Evolutionary conservation across 2,888 invertebrate genomes (phyloP).

Genomic region (Arrhopalites spinosus): DNA sequence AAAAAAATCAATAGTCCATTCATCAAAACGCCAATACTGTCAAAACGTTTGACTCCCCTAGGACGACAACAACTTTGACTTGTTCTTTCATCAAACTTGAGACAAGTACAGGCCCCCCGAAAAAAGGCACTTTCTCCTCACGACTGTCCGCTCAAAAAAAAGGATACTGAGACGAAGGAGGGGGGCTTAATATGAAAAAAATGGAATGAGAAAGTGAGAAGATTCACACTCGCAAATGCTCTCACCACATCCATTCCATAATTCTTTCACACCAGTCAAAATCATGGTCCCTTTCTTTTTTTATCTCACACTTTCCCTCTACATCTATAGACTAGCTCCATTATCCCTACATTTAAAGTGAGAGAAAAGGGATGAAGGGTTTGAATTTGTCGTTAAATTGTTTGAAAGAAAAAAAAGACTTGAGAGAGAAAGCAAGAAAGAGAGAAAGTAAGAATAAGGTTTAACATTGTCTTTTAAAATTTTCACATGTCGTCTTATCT

Average conservation of each 20-base stretch:
- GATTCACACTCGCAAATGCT: background rate
- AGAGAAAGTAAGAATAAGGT: too few relatives aligned
- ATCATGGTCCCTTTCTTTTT: background rate
- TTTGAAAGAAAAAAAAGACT: too few relatives aligned
- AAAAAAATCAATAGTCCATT: conserved; percentile 28
- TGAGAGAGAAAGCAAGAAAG: too few relatives aligned
- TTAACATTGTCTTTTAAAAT: too few relatives aligned
- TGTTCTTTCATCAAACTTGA: conserved; percentile 16
- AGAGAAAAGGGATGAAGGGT: background rate
- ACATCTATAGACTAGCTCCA: background rate
- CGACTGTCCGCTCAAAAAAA: background rate
- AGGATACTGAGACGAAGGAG: background rate
- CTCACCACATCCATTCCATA: too few relatives aligned
- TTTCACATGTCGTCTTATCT: too few relatives aligned
- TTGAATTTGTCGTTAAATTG: background rate
- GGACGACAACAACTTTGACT: conserved; percentile 5
- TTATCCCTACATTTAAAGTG: too few relatives aligned
- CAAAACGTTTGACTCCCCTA: conserved; percentile 21
- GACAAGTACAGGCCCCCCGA: too few relatives aligned
- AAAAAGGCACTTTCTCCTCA: background rate
- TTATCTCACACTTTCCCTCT: background rate
- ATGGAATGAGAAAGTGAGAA: background rate
- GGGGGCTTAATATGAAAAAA: background rate
- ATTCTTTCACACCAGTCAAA: too few relatives aligned
- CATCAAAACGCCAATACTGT: conserved; percentile 34